phyloP scores from a whole-genome alignment of 2,797 vertebrate species.

The Synaphobranchus kaupii region DNA sequence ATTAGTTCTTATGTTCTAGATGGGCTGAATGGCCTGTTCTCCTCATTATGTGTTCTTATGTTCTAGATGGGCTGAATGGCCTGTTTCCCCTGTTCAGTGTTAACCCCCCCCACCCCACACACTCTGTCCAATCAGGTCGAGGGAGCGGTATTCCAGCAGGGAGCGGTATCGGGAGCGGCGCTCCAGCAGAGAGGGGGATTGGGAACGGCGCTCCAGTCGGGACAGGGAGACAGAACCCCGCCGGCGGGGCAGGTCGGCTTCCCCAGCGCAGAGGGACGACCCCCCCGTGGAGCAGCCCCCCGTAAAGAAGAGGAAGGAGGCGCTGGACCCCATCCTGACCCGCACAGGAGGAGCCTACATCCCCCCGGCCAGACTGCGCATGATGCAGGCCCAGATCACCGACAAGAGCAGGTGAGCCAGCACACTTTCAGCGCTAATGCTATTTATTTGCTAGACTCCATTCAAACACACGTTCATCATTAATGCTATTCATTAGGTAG shows the following conservation, averaged over 20 bases:
- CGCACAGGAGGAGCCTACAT: slow-evolving; percentile 96
- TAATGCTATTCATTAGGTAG: too few relatives aligned
- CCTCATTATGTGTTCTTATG: background rate
- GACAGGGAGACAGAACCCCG: slow-evolving; percentile 60
- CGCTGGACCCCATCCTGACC: slow-evolving; percentile 90
- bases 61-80: background rate
- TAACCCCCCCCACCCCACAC: background rate
- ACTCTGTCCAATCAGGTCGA: slow-evolving; percentile 16
- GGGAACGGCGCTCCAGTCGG: slow-evolving; percentile 66
- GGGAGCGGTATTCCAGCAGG: slow-evolving; percentile 49
- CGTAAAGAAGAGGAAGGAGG: slow-evolving; percentile 92
- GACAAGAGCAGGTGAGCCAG: slow-evolving; percentile 90
- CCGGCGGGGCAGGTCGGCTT: slow-evolving; percentile 70
- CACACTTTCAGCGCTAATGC: too few relatives aligned
- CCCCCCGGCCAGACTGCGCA: slow-evolving; percentile 91
- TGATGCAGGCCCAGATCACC: slow-evolving; percentile 98
- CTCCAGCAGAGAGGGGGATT: slow-evolving; percentile 69
- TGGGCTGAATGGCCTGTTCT: too few relatives aligned
- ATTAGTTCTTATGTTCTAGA: too few relatives aligned
- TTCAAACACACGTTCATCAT: background rate
- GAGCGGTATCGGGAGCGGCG: slow-evolving; percentile 53
- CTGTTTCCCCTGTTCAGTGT: background rate
- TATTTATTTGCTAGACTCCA: too few relatives aligned
- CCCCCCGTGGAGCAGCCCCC: slow-evolving; percentile 68
- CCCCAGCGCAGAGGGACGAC: slow-evolving; percentile 69